These are phyloP conservation scores for Petrophora chlorosata DNA, from an alignment of 2,888 invertebrate genomes.

Conservation along the genomic window DNA sequence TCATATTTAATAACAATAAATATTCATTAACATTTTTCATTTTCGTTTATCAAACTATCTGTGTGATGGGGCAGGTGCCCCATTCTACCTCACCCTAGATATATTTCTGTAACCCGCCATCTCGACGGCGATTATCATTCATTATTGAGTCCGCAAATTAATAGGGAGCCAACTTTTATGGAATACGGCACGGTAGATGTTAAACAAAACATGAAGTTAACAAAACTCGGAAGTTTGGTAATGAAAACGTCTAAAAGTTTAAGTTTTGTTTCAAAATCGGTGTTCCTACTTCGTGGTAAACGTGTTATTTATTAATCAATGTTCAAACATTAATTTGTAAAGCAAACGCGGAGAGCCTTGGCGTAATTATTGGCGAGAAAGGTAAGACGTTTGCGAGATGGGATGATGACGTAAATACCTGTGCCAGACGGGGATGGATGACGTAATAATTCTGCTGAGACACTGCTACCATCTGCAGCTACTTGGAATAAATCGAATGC, in stretches of 20 bases:
- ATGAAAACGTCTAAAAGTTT: constrained; percentile 7
- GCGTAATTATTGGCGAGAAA: too few relatives aligned
- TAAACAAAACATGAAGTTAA: constrained; percentile 9
- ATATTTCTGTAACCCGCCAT: not conserved
- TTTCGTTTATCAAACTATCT: too few relatives aligned
- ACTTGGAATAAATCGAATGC: too few relatives aligned
- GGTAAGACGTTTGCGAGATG: too few relatives aligned
- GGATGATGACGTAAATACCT: too few relatives aligned
- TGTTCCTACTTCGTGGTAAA: constrained; percentile 4
- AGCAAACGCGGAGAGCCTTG: too few relatives aligned
- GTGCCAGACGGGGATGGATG: too few relatives aligned
- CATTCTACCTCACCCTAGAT: not conserved
- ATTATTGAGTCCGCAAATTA: constrained; percentile 17
- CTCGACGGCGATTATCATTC: constrained; percentile 11
- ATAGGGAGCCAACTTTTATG: constrained; percentile 20
- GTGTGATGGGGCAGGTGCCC: not conserved
- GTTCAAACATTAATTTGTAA: too few relatives aligned
- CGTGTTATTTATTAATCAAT: not conserved
- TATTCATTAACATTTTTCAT: too few relatives aligned
- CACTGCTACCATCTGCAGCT: too few relatives aligned
- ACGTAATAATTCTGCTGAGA: too few relatives aligned
- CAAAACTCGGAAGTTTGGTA: constrained; percentile 1
- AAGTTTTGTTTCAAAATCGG: not conserved
- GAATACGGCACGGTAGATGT: not conserved
- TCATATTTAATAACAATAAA: too few relatives aligned